Base-by-base conservation (phyloP, 2,113 vertebrate species). In the Gobio gobio region DNA sequence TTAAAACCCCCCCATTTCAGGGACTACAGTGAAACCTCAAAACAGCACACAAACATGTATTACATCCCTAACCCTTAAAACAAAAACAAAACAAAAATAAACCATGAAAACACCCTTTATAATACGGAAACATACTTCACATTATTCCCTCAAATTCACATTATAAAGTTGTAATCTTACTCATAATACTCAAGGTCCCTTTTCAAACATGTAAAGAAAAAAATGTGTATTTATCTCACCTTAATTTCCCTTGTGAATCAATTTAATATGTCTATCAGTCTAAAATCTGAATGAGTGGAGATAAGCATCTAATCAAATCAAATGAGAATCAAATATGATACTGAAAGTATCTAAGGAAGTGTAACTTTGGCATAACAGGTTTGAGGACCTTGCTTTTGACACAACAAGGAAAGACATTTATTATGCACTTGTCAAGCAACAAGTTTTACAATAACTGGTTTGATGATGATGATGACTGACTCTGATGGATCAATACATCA, bases 121-220 rank as follows among this genome's bases (percentile, higher is more conserved):
- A 24, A 83, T 40, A 74, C 16, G 45, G 24, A 74, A 81, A 84
- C n/a, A 29, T 33, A 51, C 40, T 75, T 68, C 59, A 47, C 83
- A 82, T 59, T 36, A 33, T 47, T 63, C 20, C 56, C 56, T 51
- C 26, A 73, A 26, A 78, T 72, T 83, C 20, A 74, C 72, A 74
- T 49, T 49, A 47, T 74, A 8, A 9, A 74, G 40, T 26, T 49
- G 12, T 13, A 74, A 26, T 74, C n/a, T 13, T 47, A 45, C 22
- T 45, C 13, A 47, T 74, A 76, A 76, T 26, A 54, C 74, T 54
- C 26, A 29, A 75, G 54, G 24, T 66, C 63, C 78, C 79, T 51
- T 72, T 83, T 56, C 6, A 29, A 77, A 70, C 14, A 43, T 45
- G 16, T 70, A 84, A 76, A 26, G 24, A 51, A 76, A 9, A 7